phyloP scores from a whole-genome alignment of 2,113 vertebrate species.

The Spea bombifrons region DNA sequence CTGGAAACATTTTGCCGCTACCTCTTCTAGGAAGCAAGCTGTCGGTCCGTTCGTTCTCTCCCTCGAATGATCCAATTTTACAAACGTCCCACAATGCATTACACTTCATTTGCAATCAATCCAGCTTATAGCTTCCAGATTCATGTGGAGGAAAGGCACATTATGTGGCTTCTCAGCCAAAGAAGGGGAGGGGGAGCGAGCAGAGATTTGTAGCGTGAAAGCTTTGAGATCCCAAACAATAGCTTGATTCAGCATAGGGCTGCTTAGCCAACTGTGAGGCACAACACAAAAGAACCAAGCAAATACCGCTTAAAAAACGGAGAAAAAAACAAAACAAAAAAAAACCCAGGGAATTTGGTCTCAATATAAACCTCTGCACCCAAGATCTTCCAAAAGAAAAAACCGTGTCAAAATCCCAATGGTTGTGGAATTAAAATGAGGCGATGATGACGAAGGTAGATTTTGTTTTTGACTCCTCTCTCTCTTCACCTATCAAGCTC shows the following conservation, averaged over 20 bases:
- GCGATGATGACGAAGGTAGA: slow-evolving; percentile 53
- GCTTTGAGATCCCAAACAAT: slow-evolving; percentile 78
- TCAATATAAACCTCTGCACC: slow-evolving; percentile 52
- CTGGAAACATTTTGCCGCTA: slow-evolving; percentile 64
- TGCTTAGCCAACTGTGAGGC: slow-evolving; percentile 67
- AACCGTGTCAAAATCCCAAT: slow-evolving; percentile 59
- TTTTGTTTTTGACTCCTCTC: slow-evolving; percentile 38
- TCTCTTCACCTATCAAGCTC: slow-evolving; percentile 57
- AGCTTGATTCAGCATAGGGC: slow-evolving; percentile 79
- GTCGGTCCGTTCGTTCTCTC: slow-evolving; percentile 63
- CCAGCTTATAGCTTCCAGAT: slow-evolving; percentile 87
- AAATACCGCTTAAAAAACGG: slow-evolving; percentile 54
- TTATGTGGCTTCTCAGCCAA: slow-evolving; percentile 70
- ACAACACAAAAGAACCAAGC: slow-evolving; percentile 77
- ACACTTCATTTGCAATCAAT: slow-evolving; percentile 88
- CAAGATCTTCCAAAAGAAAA: slow-evolving; percentile 48
- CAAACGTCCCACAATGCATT: slow-evolving; percentile 87
- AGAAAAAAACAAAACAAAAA: too few relatives aligned
- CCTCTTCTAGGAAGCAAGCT: slow-evolving; percentile 64
- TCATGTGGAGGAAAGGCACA: slow-evolving; percentile 85
- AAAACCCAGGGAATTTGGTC: slow-evolving; percentile 46
- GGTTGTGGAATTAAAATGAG: slow-evolving; percentile 65
- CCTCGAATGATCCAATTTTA: slow-evolving; percentile 69
- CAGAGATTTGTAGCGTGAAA: slow-evolving; percentile 73
- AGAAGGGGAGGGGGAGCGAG: slow-evolving; percentile 63